phyloP scores from a whole-genome alignment of 2,888 invertebrate species.

The Hipparchia semele region DNA sequence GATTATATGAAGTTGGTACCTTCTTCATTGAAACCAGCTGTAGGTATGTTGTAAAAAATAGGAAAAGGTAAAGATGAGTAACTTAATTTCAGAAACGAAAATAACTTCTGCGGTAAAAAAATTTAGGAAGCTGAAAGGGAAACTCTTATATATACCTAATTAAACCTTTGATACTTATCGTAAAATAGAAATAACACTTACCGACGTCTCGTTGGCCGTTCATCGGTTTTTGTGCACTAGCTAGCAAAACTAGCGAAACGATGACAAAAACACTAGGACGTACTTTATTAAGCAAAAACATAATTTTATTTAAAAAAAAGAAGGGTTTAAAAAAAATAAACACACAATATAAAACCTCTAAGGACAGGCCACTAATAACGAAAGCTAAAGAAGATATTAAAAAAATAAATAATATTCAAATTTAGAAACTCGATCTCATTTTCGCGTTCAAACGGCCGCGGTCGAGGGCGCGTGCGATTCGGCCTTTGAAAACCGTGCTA shows the following conservation, averaged over 20 bases:
- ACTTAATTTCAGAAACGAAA: too few relatives aligned
- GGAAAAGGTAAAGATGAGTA: too few relatives aligned
- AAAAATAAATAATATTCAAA: conserved; percentile 45
- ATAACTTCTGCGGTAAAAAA: neutral
- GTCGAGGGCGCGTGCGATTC: conserved; percentile 64
- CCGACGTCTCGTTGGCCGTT: conserved; percentile 70
- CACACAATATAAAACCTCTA: conserved; percentile 20
- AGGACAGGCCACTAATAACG: conserved; percentile 20
- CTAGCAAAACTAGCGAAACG: conserved; percentile 70
- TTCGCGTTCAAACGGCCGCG: conserved; percentile 64
- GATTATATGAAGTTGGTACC: too few relatives aligned
- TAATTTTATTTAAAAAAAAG: conserved; percentile 42
- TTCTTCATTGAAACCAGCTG: too few relatives aligned
- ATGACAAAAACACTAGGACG: conserved; percentile 63
- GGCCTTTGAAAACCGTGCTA: conserved; percentile 61
- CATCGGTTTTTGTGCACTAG: conserved; percentile 71
- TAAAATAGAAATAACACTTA: conserved; percentile 51
- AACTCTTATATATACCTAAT: neutral
- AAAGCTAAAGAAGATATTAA: conserved; percentile 22
- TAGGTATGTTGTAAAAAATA: too few relatives aligned
- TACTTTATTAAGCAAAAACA: conserved; percentile 62
- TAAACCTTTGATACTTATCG: neutral
- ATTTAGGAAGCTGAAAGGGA: neutral
- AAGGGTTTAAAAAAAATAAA: conserved; percentile 22
- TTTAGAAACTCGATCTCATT: conserved; percentile 68